Evolutionary conservation across 1,140 invertebrate genomes (phyloP).

Genomic region (Drosophila serrata): DNA sequence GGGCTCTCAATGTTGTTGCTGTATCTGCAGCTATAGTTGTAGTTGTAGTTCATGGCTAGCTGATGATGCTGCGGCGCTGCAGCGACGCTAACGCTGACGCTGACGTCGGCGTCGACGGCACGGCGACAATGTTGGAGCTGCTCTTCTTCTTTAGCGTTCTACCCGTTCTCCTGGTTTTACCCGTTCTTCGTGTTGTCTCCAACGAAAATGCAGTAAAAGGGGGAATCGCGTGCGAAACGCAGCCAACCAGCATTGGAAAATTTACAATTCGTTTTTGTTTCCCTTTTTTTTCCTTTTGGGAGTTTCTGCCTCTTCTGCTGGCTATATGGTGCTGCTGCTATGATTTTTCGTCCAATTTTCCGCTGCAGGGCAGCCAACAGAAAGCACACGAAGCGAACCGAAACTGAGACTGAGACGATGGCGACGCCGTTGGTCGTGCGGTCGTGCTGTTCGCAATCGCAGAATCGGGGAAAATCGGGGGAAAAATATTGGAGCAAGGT

Average conservation of each 20-base stretch:
- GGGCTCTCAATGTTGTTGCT: conserved; percentile 15
- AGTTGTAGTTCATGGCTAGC: conserved; percentile 65
- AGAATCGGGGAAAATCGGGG: conserved; percentile 27
- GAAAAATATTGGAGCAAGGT: conserved; percentile 80
- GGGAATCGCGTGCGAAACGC: conserved; percentile 73
- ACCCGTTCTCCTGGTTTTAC: conserved; percentile 51
- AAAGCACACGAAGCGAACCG: conserved; percentile 75
- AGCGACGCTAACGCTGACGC: conserved; percentile 39
- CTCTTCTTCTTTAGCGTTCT: conserved; percentile 39
- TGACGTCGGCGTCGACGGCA: conserved; percentile 45
- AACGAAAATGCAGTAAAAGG: conserved; percentile 41
- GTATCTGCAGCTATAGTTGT: conserved; percentile 35
- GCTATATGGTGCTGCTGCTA: conserved; percentile 28
- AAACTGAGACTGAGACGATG: conserved; percentile 69
- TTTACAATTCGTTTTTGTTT: conserved; percentile 35
- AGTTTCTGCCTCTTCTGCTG: conserved; percentile 11
- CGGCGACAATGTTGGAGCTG: conserved; percentile 74
- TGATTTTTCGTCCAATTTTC: conserved; percentile 68
- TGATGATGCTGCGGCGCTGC: conserved; percentile 67
- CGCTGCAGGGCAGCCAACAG: conserved; percentile 69
- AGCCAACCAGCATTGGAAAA: conserved; percentile 74
- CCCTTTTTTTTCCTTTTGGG: conserved; percentile 9
- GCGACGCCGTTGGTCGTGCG: conserved; percentile 34
- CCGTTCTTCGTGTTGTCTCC: conserved; percentile 37
- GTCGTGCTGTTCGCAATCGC: conserved; percentile 40